These are phyloP conservation scores for Cyphomyrmex costatus DNA, from an alignment of 1,140 invertebrate genomes.

Conservation along the genomic window DNA sequence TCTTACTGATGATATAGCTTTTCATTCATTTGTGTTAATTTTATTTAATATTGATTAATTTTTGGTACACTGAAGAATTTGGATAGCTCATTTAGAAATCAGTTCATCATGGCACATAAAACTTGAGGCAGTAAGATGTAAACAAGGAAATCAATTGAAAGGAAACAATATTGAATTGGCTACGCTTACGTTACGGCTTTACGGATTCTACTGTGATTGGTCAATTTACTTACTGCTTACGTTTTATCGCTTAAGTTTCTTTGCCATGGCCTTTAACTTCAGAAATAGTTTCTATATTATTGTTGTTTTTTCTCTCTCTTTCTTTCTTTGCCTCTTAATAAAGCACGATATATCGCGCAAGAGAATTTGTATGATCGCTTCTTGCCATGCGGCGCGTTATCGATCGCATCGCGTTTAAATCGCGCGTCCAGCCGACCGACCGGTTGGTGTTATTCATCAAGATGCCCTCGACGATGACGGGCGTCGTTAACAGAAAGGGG, in stretches of 20 bases:
- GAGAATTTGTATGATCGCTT: slow-evolving; percentile 38
- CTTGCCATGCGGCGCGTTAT: neutral
- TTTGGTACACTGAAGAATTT: neutral
- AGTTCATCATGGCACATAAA: too few species aligned
- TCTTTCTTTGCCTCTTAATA: neutral
- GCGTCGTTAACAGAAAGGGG: slow-evolving; percentile 51
- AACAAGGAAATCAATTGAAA: too few species aligned
- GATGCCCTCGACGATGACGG: slow-evolving; percentile 41
- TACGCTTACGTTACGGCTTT: too few species aligned
- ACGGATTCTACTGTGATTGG: too few species aligned
- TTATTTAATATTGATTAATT: neutral
- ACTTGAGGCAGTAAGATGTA: too few species aligned
- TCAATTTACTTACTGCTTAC: too few species aligned
- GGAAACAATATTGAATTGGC: too few species aligned
- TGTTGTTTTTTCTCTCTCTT: neutral
- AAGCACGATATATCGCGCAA: neutral
- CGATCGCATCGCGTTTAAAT: slow-evolving; percentile 56
- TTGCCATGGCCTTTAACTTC: too few species aligned
- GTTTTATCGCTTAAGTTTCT: too few species aligned
- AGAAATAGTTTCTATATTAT: neutral
- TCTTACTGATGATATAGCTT: too few species aligned
- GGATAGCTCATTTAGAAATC: neutral
- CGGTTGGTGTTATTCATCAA: slow-evolving; percentile 54
- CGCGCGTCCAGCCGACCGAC: slow-evolving; percentile 33
- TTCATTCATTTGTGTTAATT: too few species aligned